These are phyloP conservation scores for Carollia perspicillata DNA, from an alignment of 2,113 vertebrate species.

Conservation along the genomic window DNA sequence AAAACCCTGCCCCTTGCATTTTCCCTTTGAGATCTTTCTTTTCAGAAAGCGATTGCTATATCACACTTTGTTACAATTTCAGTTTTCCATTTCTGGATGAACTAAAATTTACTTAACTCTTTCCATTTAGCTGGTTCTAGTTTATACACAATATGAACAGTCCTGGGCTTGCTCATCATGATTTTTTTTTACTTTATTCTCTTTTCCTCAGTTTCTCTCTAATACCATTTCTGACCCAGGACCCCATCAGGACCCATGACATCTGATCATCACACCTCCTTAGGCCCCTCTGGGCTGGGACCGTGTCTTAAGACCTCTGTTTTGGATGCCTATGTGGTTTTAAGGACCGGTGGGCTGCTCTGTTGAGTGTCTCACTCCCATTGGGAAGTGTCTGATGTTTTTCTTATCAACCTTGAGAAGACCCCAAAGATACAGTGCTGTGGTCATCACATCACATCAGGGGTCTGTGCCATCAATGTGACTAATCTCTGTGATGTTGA, in stretches of 20 bases:
- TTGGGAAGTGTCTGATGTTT: neutral
- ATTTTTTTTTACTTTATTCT: neutral
- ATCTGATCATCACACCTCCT: neutral
- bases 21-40: no score
- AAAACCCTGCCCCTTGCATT: neutral
- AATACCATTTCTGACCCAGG: neutral
- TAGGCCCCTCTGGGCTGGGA: neutral
- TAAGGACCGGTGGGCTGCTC: neutral
- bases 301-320: neutral
- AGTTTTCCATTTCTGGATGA: neutral
- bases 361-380: neutral
- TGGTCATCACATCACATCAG: neutral
- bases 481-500: neutral
- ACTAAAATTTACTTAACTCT: neutral
- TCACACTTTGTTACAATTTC: accelerated
- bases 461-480: neutral
- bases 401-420: neutral
- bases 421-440: neutral
- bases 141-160: neutral
- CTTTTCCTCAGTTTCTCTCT: neutral
- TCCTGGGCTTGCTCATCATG: neutral
- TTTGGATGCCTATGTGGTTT: neutral
- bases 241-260: neutral
- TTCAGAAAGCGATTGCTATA: neutral
- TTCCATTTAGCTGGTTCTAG: neutral